Conservation (phyloP, 2,888 invertebrate species). For the Protula sp. region DNA sequence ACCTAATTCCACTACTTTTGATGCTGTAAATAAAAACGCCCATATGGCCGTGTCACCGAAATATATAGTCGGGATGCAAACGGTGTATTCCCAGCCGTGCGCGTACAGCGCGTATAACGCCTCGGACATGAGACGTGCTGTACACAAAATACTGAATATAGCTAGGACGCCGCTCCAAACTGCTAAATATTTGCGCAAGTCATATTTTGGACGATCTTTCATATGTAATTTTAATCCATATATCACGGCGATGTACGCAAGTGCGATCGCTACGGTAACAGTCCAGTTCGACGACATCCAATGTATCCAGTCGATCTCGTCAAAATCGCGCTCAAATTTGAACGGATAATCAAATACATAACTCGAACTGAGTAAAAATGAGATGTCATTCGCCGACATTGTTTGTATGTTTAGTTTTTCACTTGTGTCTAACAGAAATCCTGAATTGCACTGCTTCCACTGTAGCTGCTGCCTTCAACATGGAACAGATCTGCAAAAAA, state of each 20-base stretch:
- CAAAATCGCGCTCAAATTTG: slow-evolving; percentile 84
- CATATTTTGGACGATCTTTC: slow-evolving; percentile 84
- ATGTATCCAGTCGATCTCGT: slow-evolving; percentile 77
- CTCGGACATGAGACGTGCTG: slow-evolving; percentile 81
- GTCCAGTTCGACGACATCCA: slow-evolving; percentile 98
- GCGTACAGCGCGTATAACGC: slow-evolving; percentile 79
- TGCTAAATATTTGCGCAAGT: slow-evolving; percentile 77
- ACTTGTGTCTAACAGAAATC: too few species aligned
- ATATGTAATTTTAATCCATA: slow-evolving; percentile 91
- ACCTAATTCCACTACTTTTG: slow-evolving; percentile 89
- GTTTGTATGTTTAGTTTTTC: too few species aligned
- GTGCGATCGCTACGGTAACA: slow-evolving; percentile 73
- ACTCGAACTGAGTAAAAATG: too few species aligned
- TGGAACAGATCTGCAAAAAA: too few species aligned
- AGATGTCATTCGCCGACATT: too few species aligned
- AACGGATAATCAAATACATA: too few species aligned
- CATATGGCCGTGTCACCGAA: slow-evolving; percentile 80
- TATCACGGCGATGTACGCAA: slow-evolving; percentile 80
- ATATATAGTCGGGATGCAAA: slow-evolving; percentile 66
- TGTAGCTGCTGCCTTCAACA: too few species aligned
- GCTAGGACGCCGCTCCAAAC: slow-evolving; percentile 91
- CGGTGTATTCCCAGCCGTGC: slow-evolving; percentile 89
- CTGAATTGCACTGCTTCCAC: too few species aligned
- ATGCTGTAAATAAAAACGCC: slow-evolving; percentile 95
- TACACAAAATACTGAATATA: slow-evolving; percentile 88